These are phyloP conservation scores for Embidobia sp. DNA, from an alignment of 2,888 invertebrate species.

Conservation along the genomic window DNA sequence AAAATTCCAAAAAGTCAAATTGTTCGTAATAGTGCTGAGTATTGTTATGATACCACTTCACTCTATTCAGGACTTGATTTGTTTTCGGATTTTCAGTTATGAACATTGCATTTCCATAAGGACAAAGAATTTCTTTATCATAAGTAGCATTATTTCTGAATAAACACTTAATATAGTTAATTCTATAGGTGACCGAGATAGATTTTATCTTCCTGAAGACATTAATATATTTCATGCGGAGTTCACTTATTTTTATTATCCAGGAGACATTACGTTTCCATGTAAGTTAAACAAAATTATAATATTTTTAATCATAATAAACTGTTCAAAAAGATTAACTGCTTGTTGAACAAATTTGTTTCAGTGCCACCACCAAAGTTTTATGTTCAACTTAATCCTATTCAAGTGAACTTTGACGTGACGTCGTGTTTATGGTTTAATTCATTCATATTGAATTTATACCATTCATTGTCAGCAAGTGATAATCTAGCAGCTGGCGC, in stretches of 20 bases:
- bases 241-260: constrained; percentile 97
- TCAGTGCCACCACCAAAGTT: constrained; percentile 96
- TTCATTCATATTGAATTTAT: constrained; percentile 94
- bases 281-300: constrained; percentile 84
- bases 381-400: constrained; percentile 95
- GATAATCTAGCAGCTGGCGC: constrained; percentile 74
- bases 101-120: no score
- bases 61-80: no score
- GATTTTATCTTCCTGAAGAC: constrained; percentile 93
- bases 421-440: constrained; percentile 96
- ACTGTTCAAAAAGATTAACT: no score
- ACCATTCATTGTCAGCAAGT: constrained; percentile 86
- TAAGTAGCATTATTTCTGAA: no score
- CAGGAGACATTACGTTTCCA: constrained; percentile 93
- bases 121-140: no score
- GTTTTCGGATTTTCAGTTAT: no score
- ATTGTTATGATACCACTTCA: no score
- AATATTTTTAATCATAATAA: no score
- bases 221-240: constrained; percentile 97
- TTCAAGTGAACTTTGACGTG: constrained; percentile 93
- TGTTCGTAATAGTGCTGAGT: no score
- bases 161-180: no score
- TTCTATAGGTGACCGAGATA: constrained; percentile 87
- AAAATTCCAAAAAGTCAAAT: no score
- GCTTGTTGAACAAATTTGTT: no score